A percentile compares a stretch with the other conserved stretches of the same genome.
phyloP scores from a whole-genome alignment of 2,797 vertebrate genomes.

The Basileuterus tristriatus region DNA sequence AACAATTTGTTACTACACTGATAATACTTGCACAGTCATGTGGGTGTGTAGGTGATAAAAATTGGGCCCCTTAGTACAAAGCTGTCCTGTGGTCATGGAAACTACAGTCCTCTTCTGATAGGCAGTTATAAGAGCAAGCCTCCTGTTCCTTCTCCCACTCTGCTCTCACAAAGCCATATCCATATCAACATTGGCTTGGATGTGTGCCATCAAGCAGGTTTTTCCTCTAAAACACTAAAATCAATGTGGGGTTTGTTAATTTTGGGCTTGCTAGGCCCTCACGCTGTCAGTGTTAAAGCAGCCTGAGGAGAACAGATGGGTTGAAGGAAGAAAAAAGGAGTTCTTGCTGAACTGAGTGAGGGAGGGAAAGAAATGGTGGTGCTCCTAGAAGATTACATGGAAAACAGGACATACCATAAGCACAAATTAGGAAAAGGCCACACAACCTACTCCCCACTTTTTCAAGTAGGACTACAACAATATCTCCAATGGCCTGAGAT shows the following conservation, averaged over 20 bases:
- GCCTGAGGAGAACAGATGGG: constrained; percentile 41
- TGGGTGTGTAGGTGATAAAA: background rate
- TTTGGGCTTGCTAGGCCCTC: constrained; percentile 20
- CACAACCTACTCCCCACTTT: background rate
- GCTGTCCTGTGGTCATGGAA: background rate
- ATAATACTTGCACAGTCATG: background rate
- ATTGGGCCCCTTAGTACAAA: background rate
- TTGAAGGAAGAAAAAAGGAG: constrained; percentile 10
- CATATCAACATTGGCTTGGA: constrained; percentile 11
- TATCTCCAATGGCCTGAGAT: background rate
- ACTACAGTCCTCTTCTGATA: background rate
- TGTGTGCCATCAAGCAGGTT: constrained; percentile 21
- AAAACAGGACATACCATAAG: background rate
- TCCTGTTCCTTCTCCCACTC: background rate
- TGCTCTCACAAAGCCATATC: background rate
- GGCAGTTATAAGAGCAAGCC: constrained; percentile 53
- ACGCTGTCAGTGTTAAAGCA: background rate
- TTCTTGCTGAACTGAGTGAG: background rate
- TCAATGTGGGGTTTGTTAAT: constrained; percentile 24
- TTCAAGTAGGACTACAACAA: background rate
- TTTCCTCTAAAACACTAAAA: background rate
- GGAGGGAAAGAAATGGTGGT: background rate
- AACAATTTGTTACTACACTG: background rate
- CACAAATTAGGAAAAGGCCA: background rate
- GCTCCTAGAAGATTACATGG: background rate